Conservation (phyloP, 2,888 invertebrate species). For the Tenthredo mesomela region DNA sequence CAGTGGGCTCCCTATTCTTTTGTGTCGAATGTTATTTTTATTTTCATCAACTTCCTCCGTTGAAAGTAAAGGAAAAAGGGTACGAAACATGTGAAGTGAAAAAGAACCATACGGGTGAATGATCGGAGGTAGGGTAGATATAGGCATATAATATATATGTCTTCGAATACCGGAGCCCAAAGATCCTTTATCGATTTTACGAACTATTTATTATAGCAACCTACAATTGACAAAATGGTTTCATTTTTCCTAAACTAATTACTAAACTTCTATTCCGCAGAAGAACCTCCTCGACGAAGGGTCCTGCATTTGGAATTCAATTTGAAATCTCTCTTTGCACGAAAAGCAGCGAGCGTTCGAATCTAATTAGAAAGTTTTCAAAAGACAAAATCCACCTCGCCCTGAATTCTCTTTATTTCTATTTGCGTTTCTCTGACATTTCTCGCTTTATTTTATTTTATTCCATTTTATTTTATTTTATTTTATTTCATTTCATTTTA, state of each 20-base stretch:
- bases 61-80: constrained; percentile 12
- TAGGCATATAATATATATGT: neutral
- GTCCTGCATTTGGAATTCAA: constrained; percentile 35
- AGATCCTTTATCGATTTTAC: neutral
- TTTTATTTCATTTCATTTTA: neutral
- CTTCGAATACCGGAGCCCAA: neutral
- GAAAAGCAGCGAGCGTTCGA: neutral
- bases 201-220: neutral
- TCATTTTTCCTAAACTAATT: constrained; percentile 15
- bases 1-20: constrained; percentile 66
- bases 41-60: constrained; percentile 50
- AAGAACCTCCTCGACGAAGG: neutral
- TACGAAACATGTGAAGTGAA: neutral
- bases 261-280: constrained; percentile 4
- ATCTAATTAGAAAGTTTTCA: constrained; percentile 48
- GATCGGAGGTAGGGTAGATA: neutral
- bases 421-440: neutral
- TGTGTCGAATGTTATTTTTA: constrained; percentile 62
- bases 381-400: constrained; percentile 43
- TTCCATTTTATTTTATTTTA: neutral
- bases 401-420: constrained; percentile 18
- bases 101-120: constrained; percentile 24
- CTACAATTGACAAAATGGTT: neutral
- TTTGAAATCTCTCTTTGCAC: constrained; percentile 33
- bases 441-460: neutral